These are phyloP conservation scores for Equus przewalskii DNA, from an alignment of 2,113 vertebrate species.

Conservation along the genomic window DNA sequence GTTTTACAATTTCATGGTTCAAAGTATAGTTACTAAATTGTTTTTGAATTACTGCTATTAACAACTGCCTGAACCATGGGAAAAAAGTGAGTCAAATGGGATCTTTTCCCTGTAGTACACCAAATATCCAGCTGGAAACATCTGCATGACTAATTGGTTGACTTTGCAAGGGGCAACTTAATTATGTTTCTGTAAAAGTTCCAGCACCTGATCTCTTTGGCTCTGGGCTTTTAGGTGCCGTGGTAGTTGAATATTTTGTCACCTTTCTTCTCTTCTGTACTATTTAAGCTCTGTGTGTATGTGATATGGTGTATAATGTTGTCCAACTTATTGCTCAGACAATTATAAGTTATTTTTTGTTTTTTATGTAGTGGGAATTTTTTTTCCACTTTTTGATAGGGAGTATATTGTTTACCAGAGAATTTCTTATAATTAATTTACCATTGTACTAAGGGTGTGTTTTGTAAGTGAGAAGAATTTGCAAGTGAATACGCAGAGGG, in stretches of 20 bases:
- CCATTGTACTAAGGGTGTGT: background rate
- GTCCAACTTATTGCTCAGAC: background rate
- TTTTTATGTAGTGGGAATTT: background rate
- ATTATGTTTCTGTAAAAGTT: slow-evolving; percentile 10
- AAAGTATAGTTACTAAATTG: slow-evolving; percentile 41
- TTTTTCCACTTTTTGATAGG: background rate
- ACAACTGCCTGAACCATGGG: slow-evolving; percentile 24
- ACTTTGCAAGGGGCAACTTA: slow-evolving; percentile 30
- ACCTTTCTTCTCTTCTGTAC: background rate
- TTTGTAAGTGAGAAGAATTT: background rate
- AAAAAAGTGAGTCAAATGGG: slow-evolving; percentile 26
- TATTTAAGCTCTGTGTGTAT: background rate
- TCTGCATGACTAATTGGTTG: slow-evolving; percentile 44
- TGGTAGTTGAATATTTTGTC: background rate
- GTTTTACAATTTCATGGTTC: slow-evolving; percentile 43
- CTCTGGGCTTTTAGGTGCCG: background rate
- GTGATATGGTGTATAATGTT: background rate
- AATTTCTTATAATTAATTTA: slow-evolving; percentile 24
- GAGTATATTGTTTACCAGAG: background rate
- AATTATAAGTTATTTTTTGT: background rate
- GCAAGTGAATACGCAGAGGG: background rate
- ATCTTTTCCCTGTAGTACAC: slow-evolving; percentile 19
- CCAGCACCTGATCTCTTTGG: background rate
- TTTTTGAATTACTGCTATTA: background rate
- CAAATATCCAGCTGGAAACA: slow-evolving; percentile 54